Conservation (phyloP, 2,113 vertebrate species). For the Xenotilapia flavipinnis region DNA sequence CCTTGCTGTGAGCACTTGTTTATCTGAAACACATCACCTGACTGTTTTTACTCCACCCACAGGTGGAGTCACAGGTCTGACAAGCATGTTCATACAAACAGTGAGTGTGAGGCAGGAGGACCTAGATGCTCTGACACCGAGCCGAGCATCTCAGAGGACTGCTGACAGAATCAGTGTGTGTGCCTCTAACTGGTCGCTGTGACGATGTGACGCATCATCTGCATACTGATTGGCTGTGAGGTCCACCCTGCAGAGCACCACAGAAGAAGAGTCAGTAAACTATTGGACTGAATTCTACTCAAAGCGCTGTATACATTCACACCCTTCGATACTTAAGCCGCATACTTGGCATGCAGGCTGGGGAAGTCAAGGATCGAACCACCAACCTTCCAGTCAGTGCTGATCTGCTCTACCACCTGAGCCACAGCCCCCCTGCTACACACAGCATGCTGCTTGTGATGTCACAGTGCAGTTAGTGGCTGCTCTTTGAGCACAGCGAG, state of each 20-base stretch:
- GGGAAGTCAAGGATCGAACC: not conserved
- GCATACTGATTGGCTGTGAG: not conserved
- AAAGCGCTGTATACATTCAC: not conserved
- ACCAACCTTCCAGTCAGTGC: not conserved
- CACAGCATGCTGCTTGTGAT: not conserved
- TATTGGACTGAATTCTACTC: not conserved
- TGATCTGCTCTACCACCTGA: not conserved
- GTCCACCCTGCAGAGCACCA: not conserved
- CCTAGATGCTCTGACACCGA: not conserved
- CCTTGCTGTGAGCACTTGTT: not conserved
- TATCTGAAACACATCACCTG: not conserved
- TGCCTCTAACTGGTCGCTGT: not conserved
- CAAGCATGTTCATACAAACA: not conserved
- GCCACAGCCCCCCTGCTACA: not conserved
- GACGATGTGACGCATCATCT: not conserved
- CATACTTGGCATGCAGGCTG: not conserved
- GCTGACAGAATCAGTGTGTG: not conserved
- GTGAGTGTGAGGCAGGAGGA: not conserved
- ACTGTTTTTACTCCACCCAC: not conserved
- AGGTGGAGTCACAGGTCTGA: not conserved
- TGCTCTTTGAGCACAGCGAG: not conserved
- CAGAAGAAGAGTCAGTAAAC: not conserved
- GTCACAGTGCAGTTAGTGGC: not conserved
- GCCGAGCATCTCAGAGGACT: not conserved
- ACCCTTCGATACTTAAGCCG: not conserved